Percentiles rank a stretch among this genome's conserved stretches.
Evolutionary conservation across 2,113 vertebrate genomes (phyloP).

Genomic region (Desmodus rotundus): DNA sequence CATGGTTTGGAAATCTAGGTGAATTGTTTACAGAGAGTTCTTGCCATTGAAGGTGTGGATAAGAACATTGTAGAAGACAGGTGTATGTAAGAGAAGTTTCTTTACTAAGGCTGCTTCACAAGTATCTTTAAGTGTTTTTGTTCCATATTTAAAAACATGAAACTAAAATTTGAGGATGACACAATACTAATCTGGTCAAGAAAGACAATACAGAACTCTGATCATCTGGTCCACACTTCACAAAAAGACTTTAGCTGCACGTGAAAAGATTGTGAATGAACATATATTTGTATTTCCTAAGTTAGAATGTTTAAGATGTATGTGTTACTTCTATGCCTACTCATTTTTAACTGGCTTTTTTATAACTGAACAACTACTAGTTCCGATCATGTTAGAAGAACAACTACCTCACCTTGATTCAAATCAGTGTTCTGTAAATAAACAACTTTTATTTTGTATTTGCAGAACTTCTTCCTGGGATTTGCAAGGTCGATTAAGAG

Average conservation of each 20-base stretch:
- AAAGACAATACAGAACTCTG: neutral
- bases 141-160: neutral
- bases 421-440: neutral
- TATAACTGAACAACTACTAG: neutral
- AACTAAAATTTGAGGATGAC: neutral
- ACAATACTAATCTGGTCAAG: neutral
- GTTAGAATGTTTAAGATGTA: neutral
- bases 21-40: neutral
- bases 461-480: neutral
- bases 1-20: neutral
- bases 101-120: neutral
- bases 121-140: neutral
- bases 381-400: neutral
- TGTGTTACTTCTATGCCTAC: neutral
- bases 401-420: neutral
- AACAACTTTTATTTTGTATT: constrained; percentile 1
- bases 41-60: neutral
- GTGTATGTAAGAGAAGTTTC: neutral
- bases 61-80: neutral
- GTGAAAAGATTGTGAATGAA: neutral
- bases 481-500: neutral
- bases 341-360: neutral
- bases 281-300: neutral
- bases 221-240: neutral
- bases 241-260: neutral